phyloP scores from a whole-genome alignment of 2,888 invertebrate genomes.

The Hirtodrosophila duncani region DNA sequence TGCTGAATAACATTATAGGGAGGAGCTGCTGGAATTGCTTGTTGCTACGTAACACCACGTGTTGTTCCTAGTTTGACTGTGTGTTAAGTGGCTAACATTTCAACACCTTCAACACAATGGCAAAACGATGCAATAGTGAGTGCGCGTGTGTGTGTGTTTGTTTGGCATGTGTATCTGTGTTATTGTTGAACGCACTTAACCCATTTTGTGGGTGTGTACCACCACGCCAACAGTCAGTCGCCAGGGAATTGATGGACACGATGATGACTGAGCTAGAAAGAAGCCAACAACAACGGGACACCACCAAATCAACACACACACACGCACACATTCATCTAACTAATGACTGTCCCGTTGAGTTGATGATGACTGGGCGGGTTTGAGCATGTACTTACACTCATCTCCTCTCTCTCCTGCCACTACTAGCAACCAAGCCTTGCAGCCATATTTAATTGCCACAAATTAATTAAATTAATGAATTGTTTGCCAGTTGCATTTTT shows the following conservation, averaged over 20 bases:
- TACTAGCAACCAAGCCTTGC: slow-evolving; percentile 9
- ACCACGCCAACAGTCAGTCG: not conserved
- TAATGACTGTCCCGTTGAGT: slow-evolving; percentile 35
- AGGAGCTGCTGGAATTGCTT: not conserved
- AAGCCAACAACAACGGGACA: slow-evolving; percentile 2
- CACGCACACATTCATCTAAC: slow-evolving; percentile 14
- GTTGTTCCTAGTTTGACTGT: too few species aligned
- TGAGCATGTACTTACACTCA: slow-evolving; percentile 23
- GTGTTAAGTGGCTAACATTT: slow-evolving; percentile 10
- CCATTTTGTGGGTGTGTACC: slow-evolving; percentile 36
- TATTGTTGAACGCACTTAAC: slow-evolving; percentile 33
- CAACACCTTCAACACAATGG: too few species aligned
- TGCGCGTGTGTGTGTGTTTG: too few species aligned
- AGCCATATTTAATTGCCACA: slow-evolving; percentile 67
- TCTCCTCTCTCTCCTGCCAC: not conserved
- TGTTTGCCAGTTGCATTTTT: slow-evolving; percentile 60
- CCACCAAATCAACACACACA: not conserved
- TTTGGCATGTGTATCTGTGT: slow-evolving; percentile 2
- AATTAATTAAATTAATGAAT: slow-evolving; percentile 77
- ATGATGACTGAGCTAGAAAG: not conserved
- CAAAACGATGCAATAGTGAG: too few species aligned
- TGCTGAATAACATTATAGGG: not conserved
- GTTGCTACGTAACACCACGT: slow-evolving; percentile 3
- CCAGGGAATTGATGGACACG: slow-evolving; percentile 31
- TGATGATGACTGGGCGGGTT: slow-evolving; percentile 54